Base-by-base conservation (phyloP, 2,113 vertebrate genomes). In the Rhineura floridana region DNA sequence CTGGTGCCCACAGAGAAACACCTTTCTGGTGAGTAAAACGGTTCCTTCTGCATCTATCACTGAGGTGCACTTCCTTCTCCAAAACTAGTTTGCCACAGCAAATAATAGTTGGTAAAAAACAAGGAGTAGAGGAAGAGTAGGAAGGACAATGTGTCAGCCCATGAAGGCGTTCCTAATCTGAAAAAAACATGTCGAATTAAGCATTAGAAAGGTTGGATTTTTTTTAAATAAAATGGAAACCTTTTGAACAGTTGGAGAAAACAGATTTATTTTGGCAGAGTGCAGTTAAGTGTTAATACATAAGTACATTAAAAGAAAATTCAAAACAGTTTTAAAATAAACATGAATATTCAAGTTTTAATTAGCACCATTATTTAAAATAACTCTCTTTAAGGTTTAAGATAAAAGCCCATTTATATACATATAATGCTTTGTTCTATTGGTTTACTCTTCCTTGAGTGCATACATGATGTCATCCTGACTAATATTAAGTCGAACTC, bases 381-480 rank as follows among this genome's bases (percentile, higher is more conserved):
- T 42, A 79, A 85, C 6, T 28, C n/a, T 86, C 59, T 81, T 76
- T 81, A 93, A 91, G 92, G 87, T 39, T 65, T 78, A 89, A 28
- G 73, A 0, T 0, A 11, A 81, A 85, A 91, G 87, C 81, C 65
- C n/a, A n/a, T n/a, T 88, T 79, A 79, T 85, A 87, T 30, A 92
- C 48, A 72, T 1, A 46, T n/a, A n/a, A 65, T 25, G 28, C 6
- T 21, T 21, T 70, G 72, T 17, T 77, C 55, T 42, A 2, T 83
- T 87, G 80, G 19, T 83, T 90, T 89, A 98, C 52, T 98, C 97
- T 0, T 97, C 95, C 93, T 97, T 98, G 84, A 99, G 96, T 0
- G 98, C 98, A 9, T 97, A 99, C 44, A 98, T 95, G 48, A 98
- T 96, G 42, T 99, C 98, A 0, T 98, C 98, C 94, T 98, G 98